Conservation (phyloP, 2,888 invertebrate species). For the Hecatera dysodea region DNA sequence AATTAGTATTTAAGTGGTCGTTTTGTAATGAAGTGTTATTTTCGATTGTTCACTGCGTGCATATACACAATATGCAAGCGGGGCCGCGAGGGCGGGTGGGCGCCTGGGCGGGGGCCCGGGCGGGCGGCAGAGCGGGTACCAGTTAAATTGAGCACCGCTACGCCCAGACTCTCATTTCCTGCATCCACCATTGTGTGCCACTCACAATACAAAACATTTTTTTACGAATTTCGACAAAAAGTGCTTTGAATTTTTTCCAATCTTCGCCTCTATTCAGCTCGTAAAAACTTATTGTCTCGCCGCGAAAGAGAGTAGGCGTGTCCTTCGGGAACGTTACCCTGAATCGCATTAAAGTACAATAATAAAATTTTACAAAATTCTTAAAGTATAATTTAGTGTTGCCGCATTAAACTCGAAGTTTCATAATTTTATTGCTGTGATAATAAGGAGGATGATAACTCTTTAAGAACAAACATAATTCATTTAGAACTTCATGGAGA, state of each 20-base stretch:
- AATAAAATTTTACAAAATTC: conserved; percentile 76
- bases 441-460: conserved; percentile 87
- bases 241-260: conserved; percentile 90
- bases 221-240: conserved; percentile 90
- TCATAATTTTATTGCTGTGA: conserved; percentile 85
- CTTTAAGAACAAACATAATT: conserved; percentile 87
- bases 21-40: conserved; percentile 70
- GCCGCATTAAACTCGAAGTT: conserved; percentile 77
- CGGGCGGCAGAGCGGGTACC: conserved; percentile 76
- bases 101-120: conserved; percentile 51
- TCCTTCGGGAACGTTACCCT: conserved; percentile 65
- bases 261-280: conserved; percentile 88
- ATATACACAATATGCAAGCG: conserved; percentile 73
- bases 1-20: conserved; percentile 53
- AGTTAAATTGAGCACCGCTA: conserved; percentile 89
- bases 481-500: conserved; percentile 85
- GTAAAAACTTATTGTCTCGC: conserved; percentile 87
- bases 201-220: conserved; percentile 91
- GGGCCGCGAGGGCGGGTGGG: conserved; percentile 48
- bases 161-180: conserved; percentile 90
- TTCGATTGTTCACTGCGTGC: conserved; percentile 78
- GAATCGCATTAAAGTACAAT: conserved; percentile 73
- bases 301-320: conserved; percentile 80
- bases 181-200: conserved; percentile 87
- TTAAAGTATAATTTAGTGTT: conserved; percentile 79